These are phyloP conservation scores for Alca torda DNA, from an alignment of 2,797 vertebrate genomes.

Conservation along the genomic window DNA sequence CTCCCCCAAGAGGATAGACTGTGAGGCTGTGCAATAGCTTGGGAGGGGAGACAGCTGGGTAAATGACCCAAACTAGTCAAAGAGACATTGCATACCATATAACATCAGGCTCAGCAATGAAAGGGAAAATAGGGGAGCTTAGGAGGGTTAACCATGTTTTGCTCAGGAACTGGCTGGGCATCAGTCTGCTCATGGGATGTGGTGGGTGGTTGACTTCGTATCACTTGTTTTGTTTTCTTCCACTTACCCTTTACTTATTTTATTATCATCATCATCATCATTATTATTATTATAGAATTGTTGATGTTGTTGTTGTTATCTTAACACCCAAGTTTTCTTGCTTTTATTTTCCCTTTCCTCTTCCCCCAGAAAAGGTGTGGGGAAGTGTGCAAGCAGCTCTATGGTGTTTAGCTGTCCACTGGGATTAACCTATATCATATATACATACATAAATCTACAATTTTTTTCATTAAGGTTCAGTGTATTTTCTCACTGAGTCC, in stretches of 20 bases:
- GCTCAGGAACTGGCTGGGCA: neutral
- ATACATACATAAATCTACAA: neutral
- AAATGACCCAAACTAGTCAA: neutral
- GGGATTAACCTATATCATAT: neutral
- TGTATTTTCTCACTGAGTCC: neutral
- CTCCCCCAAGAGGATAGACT: neutral
- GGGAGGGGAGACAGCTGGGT: neutral
- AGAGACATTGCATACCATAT: neutral
- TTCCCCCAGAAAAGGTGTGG: rapidly evolving
- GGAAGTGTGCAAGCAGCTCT: neutral
- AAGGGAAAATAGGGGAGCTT: neutral
- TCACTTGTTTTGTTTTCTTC: neutral
- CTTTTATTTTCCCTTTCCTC: neutral
- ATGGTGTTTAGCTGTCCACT: neutral
- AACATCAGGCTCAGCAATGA: neutral
- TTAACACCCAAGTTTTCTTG: neutral
- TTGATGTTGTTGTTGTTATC: neutral
- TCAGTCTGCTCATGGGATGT: neutral
- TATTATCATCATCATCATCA: neutral
- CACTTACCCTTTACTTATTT: neutral
- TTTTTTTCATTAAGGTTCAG: neutral
- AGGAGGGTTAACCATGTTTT: neutral
- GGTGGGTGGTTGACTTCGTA: neutral
- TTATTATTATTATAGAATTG: neutral
- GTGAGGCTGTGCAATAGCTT: neutral